A percentile compares a stretch with the other conserved stretches of the same genome.
Evolutionary conservation across 1,140 invertebrate genomes (phyloP).

Genomic region (Tetramorium parvispinum): DNA sequence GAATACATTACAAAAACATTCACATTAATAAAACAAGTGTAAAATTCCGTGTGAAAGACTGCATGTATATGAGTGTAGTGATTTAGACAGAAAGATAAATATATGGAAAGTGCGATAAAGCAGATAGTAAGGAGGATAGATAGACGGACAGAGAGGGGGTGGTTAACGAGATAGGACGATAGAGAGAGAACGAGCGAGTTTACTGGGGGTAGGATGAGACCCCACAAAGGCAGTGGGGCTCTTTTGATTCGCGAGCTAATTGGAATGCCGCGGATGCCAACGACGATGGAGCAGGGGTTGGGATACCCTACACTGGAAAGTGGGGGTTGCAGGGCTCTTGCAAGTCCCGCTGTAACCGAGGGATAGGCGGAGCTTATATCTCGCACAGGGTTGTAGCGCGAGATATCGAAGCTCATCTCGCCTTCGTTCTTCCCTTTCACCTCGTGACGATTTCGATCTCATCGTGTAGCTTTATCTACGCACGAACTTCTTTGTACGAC

Average conservation of each 20-base stretch:
- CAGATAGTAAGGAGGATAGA: conserved; percentile 58
- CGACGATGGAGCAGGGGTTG: conserved; percentile 82
- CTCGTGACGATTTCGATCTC: conserved; percentile 58
- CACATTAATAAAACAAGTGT: conserved; percentile 15
- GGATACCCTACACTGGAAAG: conserved; percentile 54
- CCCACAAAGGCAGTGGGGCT: conserved; percentile 85
- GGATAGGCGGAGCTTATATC: conserved; percentile 83
- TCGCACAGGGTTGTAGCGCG: conserved; percentile 74
- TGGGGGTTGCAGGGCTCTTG: conserved; percentile 75
- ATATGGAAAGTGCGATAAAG: conserved; percentile 60
- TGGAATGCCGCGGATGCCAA: conserved; percentile 85
- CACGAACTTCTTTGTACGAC: conserved; percentile 45
- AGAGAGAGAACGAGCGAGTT: conserved; percentile 75
- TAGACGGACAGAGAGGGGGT: conserved; percentile 60
- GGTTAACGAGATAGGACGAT: conserved; percentile 46
- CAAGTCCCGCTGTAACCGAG: conserved; percentile 78
- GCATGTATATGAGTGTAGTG: conserved; percentile 35
- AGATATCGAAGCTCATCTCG: conserved; percentile 76
- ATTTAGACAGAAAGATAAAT: conserved; percentile 62
- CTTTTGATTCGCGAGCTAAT: conserved; percentile 86
- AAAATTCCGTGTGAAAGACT: conserved; percentile 12
- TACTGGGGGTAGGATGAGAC: conserved; percentile 77
- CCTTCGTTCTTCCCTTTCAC: conserved; percentile 63
- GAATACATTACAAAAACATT: not conserved
- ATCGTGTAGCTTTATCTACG: conserved; percentile 28